These are phyloP conservation scores for Heliconius ismenius DNA, from an alignment of 2,888 invertebrate species.

Conservation along the genomic window DNA sequence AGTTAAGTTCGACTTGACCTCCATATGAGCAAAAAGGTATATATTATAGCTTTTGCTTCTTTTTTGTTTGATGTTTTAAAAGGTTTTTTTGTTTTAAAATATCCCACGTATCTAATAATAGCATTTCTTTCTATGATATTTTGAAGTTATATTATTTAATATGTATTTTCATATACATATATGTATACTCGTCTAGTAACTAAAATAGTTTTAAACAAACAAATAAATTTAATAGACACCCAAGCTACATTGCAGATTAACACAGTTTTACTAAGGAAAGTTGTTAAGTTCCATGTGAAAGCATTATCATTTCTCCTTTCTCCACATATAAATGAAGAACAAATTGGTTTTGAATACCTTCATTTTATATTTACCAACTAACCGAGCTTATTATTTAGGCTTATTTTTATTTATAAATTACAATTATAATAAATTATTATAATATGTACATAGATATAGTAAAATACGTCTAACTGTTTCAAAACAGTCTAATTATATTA, in stretches of 20 bases:
- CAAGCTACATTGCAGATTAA: conserved; percentile 30
- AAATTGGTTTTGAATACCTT: conserved; percentile 15
- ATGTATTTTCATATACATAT: neutral
- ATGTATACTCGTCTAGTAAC: too few species aligned
- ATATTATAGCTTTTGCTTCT: neutral
- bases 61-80: neutral
- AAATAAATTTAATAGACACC: neutral
- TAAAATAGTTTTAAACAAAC: neutral
- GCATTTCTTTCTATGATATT: too few species aligned
- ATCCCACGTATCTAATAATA: neutral
- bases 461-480: neutral
- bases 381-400: neutral
- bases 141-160: too few species aligned
- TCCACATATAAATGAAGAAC: conserved; percentile 5
- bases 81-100: neutral
- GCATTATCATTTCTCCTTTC: conserved; percentile 39
- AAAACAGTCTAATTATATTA: neutral
- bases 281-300: conserved; percentile 37
- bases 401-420: neutral
- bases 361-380: neutral
- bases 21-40: neutral
- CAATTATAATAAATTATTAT: neutral
- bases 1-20: neutral
- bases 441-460: neutral
- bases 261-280: conserved; percentile 34